Percentiles rank a stretch among this genome's conserved stretches.
phyloP scores from a whole-genome alignment of 2,113 vertebrate species.

The Melospiza georgiana region DNA sequence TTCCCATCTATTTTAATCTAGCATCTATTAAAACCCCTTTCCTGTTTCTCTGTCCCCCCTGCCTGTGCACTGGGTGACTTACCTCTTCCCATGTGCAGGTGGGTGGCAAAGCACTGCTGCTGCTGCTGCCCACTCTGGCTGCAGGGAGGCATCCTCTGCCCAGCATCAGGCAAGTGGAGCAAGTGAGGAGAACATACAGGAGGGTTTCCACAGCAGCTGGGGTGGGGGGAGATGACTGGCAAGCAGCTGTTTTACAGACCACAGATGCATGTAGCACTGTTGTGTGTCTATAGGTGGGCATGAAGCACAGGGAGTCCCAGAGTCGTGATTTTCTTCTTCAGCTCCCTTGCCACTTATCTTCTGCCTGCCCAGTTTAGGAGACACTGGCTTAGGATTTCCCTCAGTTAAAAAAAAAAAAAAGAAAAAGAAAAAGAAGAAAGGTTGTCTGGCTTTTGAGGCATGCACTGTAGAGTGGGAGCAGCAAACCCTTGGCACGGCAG shows the following conservation, averaged over 20 bases:
- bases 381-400: background rate
- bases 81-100: background rate
- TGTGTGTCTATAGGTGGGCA: background rate
- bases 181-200: background rate
- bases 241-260: background rate
- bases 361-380: background rate
- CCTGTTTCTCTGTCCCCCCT: background rate
- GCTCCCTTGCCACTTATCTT: rapidly evolving
- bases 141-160: background rate
- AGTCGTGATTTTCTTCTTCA: rapidly evolving
- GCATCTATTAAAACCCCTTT: background rate
- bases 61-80: background rate
- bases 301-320: background rate
- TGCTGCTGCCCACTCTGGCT: background rate
- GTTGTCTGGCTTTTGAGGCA: background rate
- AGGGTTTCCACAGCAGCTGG: background rate
- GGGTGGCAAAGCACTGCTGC: background rate
- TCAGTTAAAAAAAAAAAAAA: no score
- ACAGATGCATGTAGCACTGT: background rate
- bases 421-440: rapidly evolving
- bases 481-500: background rate
- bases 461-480: background rate
- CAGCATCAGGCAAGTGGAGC: rapidly evolving
- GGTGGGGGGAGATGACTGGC: background rate
- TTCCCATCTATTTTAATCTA: background rate